These are phyloP conservation scores for Aplodontia rufa DNA, from an alignment of 2,113 vertebrate species.

Conservation along the genomic window DNA sequence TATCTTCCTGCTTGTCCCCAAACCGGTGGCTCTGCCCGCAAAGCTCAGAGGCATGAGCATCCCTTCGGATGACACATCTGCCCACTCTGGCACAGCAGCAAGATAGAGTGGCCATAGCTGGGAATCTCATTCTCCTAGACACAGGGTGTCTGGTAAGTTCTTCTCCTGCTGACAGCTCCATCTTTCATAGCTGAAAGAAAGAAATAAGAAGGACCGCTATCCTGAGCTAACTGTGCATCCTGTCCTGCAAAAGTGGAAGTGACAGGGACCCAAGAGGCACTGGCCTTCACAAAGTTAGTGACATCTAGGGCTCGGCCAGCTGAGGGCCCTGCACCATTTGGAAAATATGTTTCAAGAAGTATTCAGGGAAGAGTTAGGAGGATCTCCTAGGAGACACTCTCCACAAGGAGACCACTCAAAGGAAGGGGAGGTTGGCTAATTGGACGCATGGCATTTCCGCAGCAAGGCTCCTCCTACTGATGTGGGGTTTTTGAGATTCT, in stretches of 20 bases:
- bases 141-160: not conserved
- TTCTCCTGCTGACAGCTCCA: not conserved
- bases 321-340: not conserved
- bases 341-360: not conserved
- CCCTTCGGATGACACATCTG: not conserved
- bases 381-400: not conserved
- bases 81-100: fast-evolving
- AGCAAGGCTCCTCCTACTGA: not conserved
- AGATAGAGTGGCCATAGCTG: not conserved
- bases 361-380: not conserved
- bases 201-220: not conserved
- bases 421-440: not conserved
- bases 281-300: fast-evolving
- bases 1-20: not conserved
- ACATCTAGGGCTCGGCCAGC: not conserved
- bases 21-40: not conserved
- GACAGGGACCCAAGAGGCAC: not conserved
- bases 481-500: too few relatives aligned
- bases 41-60: not conserved
- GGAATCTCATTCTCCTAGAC: not conserved
- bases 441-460: not conserved
- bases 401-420: not conserved
- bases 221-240: not conserved
- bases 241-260: not conserved
- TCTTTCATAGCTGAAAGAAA: not conserved